phyloP scores from a whole-genome alignment of 2,888 invertebrate species.

The Melolontha melolontha region DNA sequence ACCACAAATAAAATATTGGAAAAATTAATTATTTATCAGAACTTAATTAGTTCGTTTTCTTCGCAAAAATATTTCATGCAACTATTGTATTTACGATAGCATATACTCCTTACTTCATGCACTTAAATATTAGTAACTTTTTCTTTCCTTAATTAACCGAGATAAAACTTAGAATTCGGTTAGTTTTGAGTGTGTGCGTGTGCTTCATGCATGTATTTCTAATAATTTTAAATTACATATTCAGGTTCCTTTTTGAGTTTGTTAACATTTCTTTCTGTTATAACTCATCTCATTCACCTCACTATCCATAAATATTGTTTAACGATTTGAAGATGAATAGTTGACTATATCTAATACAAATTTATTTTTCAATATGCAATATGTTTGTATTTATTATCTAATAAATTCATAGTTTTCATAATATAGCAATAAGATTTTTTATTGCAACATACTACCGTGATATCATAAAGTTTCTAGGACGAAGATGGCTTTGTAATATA shows the following conservation, averaged over 20 bases:
- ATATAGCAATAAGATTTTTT: too few relatives aligned
- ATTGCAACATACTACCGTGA: too few relatives aligned
- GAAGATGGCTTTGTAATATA: too few relatives aligned
- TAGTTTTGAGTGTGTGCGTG: constrained; percentile 53
- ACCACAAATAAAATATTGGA: too few relatives aligned
- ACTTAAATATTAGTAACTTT: too few relatives aligned
- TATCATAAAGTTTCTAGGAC: too few relatives aligned
- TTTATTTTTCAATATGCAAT: too few relatives aligned
- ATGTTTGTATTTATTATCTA: too few relatives aligned
- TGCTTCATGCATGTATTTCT: constrained; percentile 59
- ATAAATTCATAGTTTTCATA: too few relatives aligned
- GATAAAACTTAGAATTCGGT: constrained; percentile 40
- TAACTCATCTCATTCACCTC: constrained; percentile 40
- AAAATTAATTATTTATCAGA: too few relatives aligned
- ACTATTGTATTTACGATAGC: too few relatives aligned
- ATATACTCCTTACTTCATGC: too few relatives aligned
- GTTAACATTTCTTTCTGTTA: constrained; percentile 30
- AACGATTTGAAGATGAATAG: constrained; percentile 26
- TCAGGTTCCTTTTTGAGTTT: constrained; percentile 39
- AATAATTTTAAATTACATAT: constrained; percentile 42
- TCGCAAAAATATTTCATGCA: not conserved
- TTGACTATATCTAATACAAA: not conserved
- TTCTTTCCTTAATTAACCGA: not conserved
- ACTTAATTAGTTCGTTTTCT: not conserved
- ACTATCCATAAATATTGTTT: constrained; percentile 29